A percentile compares a stretch with the other conserved stretches of the same genome.
Conservation (phyloP, 1,140 invertebrate species). For the Bombus affinis region DNA sequence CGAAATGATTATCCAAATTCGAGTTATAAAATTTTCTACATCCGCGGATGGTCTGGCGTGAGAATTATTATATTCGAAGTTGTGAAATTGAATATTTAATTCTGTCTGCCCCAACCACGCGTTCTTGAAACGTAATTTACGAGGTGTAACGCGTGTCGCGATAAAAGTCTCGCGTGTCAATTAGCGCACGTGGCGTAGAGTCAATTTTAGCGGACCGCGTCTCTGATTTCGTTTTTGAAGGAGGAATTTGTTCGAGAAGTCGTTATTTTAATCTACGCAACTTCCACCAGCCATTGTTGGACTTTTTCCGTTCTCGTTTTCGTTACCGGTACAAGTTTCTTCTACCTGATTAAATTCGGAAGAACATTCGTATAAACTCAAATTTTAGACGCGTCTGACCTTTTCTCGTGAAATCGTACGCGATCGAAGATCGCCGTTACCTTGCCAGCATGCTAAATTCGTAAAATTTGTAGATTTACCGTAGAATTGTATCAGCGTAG, state of each 20-base stretch:
- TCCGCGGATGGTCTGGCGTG: too few species aligned
- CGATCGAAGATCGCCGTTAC: background rate
- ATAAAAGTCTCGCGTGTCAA: conserved; percentile 10
- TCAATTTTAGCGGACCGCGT: conserved; percentile 6
- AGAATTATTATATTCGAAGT: background rate
- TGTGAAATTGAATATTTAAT: background rate
- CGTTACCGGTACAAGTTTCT: background rate
- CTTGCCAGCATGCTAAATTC: too few species aligned
- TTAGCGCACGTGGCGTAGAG: background rate
- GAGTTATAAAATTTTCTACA: too few species aligned
- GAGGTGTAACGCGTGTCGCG: conserved; percentile 2
- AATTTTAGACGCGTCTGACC: background rate
- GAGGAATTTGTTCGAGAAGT: background rate
- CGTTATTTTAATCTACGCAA: background rate
- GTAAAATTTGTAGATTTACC: background rate
- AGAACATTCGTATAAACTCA: background rate
- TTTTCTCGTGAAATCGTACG: background rate
- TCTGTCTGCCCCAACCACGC: background rate
- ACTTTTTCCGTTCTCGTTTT: background rate
- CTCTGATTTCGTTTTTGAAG: background rate
- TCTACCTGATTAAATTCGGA: background rate
- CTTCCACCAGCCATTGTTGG: background rate
- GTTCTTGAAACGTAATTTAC: conserved; percentile 1
- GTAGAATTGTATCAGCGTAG: background rate
- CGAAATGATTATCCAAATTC: background rate